Conservation (phyloP, 2,113 vertebrate species). For the Neodon shergylaensis region DNA sequence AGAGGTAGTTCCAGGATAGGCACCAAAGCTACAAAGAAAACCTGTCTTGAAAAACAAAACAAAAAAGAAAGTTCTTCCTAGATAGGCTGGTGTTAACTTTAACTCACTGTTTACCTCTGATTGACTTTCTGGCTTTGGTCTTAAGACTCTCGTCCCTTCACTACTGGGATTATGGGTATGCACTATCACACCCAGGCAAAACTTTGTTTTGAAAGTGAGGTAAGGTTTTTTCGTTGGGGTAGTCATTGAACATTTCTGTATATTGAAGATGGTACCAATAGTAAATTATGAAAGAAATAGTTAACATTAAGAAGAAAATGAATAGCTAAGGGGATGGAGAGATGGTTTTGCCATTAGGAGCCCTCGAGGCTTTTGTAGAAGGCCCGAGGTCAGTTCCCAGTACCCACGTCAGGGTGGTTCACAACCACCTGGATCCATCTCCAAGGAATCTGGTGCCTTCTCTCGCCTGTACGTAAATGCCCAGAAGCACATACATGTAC, state of each 20-base stretch:
- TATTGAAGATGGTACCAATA: neutral
- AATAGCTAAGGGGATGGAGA: neutral
- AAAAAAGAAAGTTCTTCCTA: neutral
- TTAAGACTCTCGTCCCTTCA: neutral
- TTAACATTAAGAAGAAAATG: neutral
- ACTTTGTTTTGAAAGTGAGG: constrained; percentile 2
- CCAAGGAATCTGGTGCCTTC: neutral
- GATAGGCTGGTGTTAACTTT: neutral
- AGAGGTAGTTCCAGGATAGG: too few relatives aligned
- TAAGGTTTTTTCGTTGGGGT: constrained; percentile 10
- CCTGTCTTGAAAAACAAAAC: too few relatives aligned
- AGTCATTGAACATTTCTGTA: constrained; percentile 1
- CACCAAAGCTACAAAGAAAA: too few relatives aligned
- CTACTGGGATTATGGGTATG: neutral
- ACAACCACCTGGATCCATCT: neutral
- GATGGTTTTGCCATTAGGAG: neutral
- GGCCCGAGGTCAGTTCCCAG: neutral
- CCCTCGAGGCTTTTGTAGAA: neutral
- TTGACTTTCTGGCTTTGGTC: neutral
- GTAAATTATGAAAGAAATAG: neutral
- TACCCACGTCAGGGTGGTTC: neutral
- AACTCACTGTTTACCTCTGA: neutral
- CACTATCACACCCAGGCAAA: neutral
- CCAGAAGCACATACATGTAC: neutral
- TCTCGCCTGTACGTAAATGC: neutral